A percentile compares a stretch with the other conserved stretches of the same genome.
Evolutionary conservation across 2,888 invertebrate species (phyloP).

Genomic region (Protophormia terraenovae): DNA sequence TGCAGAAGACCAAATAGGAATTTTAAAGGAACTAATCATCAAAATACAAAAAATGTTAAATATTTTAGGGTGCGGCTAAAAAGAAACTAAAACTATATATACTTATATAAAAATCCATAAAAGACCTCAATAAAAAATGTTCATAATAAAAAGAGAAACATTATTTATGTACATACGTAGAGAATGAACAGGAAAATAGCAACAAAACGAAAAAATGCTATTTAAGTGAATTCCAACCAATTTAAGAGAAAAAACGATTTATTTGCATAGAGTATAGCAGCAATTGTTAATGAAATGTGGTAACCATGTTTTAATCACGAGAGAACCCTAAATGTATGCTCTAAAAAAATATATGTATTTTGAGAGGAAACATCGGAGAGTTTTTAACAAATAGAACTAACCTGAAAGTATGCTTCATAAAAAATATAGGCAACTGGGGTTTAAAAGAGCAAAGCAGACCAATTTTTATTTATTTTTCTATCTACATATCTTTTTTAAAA

Average conservation of each 20-base stretch:
- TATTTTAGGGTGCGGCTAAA: slow-evolving; percentile 64
- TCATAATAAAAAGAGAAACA: slow-evolving; percentile 11
- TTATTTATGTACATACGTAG: neutral
- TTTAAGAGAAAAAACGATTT: too few relatives aligned
- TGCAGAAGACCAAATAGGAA: slow-evolving; percentile 50
- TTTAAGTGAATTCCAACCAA: neutral
- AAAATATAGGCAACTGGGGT: slow-evolving; percentile 17
- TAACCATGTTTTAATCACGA: neutral
- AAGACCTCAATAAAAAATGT: slow-evolving; percentile 6
- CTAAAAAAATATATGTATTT: neutral
- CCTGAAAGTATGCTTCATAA: slow-evolving; percentile 73
- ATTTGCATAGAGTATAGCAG: slow-evolving; percentile 42
- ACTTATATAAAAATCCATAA: neutral
- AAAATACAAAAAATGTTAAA: slow-evolving; percentile 39
- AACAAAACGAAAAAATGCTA: slow-evolving; percentile 23
- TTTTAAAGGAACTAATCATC: slow-evolving; percentile 30
- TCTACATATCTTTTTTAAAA: slow-evolving; percentile 40
- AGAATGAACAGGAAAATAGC: slow-evolving; percentile 25
- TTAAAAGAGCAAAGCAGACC: neutral
- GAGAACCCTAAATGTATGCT: neutral
- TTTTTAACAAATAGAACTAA: slow-evolving; percentile 10
- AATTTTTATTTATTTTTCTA: slow-evolving; percentile 21
- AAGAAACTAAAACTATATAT: neutral
- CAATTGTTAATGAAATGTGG: neutral
- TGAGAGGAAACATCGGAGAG: neutral